These are phyloP conservation scores for Nasonia longicornis DNA, from an alignment of 1,140 invertebrate genomes.

Conservation along the genomic window DNA sequence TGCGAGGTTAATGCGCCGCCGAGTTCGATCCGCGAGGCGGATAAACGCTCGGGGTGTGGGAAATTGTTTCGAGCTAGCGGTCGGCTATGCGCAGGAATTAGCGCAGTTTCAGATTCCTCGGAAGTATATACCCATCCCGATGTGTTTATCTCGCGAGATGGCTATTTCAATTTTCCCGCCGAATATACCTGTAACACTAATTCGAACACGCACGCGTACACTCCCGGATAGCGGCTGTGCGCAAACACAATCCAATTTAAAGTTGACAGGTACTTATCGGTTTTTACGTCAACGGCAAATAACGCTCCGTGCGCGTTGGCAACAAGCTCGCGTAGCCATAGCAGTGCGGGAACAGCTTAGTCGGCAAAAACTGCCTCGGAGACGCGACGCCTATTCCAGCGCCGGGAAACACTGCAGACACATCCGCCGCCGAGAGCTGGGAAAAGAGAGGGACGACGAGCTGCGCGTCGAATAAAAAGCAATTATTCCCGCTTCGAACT, in stretches of 20 bases:
- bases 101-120: background rate
- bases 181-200: too few relatives aligned
- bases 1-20: slow-evolving; percentile 6
- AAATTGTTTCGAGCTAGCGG: background rate
- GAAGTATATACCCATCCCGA: background rate
- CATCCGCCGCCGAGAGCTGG: background rate
- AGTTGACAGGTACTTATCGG: background rate
- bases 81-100: background rate
- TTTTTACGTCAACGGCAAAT: background rate
- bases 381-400: background rate
- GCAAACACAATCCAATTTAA: background rate
- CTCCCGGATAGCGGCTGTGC: too few relatives aligned
- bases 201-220: too few relatives aligned
- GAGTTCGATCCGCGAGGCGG: background rate
- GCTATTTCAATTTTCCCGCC: too few relatives aligned
- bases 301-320: background rate
- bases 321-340: too few relatives aligned
- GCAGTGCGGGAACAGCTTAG: background rate
- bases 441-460: background rate
- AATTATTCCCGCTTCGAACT: background rate
- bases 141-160: background rate
- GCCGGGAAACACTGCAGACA: background rate
- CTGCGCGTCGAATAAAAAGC: background rate
- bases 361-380: background rate
- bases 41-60: background rate